phyloP scores from a whole-genome alignment of 2,113 vertebrate species.

The Poeciliopsis occidentalis region DNA sequence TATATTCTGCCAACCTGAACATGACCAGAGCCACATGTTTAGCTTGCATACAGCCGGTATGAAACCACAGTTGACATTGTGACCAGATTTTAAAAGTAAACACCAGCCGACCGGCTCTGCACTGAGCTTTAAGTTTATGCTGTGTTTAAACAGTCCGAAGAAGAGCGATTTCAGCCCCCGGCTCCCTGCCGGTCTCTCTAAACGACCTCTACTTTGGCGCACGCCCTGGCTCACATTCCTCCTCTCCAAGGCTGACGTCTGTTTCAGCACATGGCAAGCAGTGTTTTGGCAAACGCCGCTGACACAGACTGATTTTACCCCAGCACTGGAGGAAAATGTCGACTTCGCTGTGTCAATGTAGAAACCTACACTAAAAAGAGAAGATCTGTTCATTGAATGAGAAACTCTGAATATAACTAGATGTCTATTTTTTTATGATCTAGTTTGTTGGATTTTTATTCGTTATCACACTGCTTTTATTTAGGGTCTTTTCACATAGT shows the following conservation, averaged over 20 bases:
- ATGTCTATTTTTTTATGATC: no score
- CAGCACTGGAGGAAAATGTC: constrained; percentile 27
- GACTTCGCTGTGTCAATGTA: constrained; percentile 15
- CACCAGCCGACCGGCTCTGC: background rate
- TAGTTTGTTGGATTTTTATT: no score
- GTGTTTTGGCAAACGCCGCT: constrained; percentile 28
- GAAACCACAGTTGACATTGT: constrained; percentile 27
- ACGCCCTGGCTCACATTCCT: constrained; percentile 23
- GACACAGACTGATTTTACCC: constrained; percentile 37
- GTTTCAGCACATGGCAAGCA: constrained; percentile 42
- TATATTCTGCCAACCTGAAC: constrained; percentile 42
- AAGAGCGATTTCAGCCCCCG: constrained; percentile 8
- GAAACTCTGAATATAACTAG: no score
- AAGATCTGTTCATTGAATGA: constrained; percentile 24
- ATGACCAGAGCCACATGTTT: constrained; percentile 20
- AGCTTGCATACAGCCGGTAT: constrained; percentile 24
- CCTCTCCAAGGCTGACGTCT: constrained; percentile 41
- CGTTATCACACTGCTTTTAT: no score
- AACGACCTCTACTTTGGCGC: constrained; percentile 25
- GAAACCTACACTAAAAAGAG: background rate
- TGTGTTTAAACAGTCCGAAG: background rate
- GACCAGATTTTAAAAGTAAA: constrained; percentile 35
- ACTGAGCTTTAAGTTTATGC: constrained; percentile 3
- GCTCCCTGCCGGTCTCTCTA: constrained; percentile 19
- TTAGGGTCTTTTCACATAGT: no score